Base-by-base conservation (phyloP, 1,140 invertebrate species). In the Matsumurasca onukii region DNA sequence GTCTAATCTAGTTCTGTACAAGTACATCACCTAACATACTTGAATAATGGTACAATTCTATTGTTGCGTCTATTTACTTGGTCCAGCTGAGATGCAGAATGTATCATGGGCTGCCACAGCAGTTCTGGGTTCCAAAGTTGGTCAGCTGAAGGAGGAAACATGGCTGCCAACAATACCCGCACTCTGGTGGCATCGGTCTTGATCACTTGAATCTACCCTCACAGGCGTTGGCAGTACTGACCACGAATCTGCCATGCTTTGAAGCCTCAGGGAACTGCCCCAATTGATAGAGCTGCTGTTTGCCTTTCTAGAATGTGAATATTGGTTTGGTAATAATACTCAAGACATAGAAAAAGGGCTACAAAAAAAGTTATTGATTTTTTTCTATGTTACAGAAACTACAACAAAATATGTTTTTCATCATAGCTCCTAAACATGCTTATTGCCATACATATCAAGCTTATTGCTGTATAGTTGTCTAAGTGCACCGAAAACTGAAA, bases 101-200 rank as follows among this genome's bases (percentile, higher is more conserved):
- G 90, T 17, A 97, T 86, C 0, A 97, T 88, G 0, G 95, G 95
- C 73, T 93, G 91, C 95, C 95, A 98, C 0, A 79, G 75, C 51
- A 97, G 80, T 52, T 86, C 80, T 0, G 82, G 77, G 74, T 92
- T 85, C 86, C 94, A 94, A 68, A 86, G 81, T 75, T 92, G 87
- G 27, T 85, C 79, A 25, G 78, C 77, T 24, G 27, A 22, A 0
- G 94, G 93, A 25, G 89, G 90, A 80, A 88, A 97, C 34, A 97
- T 80, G 25, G 91, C 93, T 5, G 94, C 92, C 25, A 96, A 81
- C 64, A 95, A 83, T 34, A 87, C 83, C 86, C 0, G 91, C 92
- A 77, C 93, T 97, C 89, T 94, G 94, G 70, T 95, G 80, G 75
- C 93, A 94, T 45, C 95, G 82, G 69, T 94, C 89, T 5, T 85